Base-by-base conservation (phyloP, 2,888 invertebrate species). In the Catocala nupta region DNA sequence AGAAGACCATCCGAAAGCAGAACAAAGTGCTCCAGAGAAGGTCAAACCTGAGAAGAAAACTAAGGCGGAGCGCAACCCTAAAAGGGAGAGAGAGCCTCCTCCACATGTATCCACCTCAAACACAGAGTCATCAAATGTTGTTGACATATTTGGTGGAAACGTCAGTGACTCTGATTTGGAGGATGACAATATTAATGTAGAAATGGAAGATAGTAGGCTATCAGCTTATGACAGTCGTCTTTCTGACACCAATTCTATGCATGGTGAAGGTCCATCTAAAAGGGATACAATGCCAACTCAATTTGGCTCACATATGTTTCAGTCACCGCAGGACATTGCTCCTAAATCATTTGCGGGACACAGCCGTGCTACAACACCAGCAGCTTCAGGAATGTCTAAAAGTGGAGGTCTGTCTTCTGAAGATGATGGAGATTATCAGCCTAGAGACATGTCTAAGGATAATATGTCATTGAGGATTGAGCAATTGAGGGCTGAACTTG, bases 61-160 rank as follows among this genome's bases (percentile, higher is more conserved):
- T 3, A 92, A 93, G 70, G 81, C 83, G 60, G 87, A 86, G 11
- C 80, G 81, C 13, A 73, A 78, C 12, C 63, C 77, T 0, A 87
- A 64, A 43, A 55, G 55, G 48, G 63, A 87, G 70, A 56, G 75
- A 45, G 84, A 84, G 54, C 60, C 70, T 11, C 67, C 70, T 36
- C 63, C 63, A 5, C 63, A 64, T 13, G 73, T 66, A 3, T 69
- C 82, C 52, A 59, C 73, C 5, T 71, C 81, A 5, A 88, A 83
- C 34, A 82, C 78, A 11, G 83, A 84, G 55, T 83, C 92, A 34
- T 90, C 93, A 5, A 92, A 93, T 82, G 91, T 92, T 54, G 90
- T 91, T 50, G 98, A 98, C 77, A 98, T 98, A 82, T 99, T 99
- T 92, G 99, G 99, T 39, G 98, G 98, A 71, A 96, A 97, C 39